Conservation (phyloP, 2,888 invertebrate species). For the Bhutanitis thaidina region DNA sequence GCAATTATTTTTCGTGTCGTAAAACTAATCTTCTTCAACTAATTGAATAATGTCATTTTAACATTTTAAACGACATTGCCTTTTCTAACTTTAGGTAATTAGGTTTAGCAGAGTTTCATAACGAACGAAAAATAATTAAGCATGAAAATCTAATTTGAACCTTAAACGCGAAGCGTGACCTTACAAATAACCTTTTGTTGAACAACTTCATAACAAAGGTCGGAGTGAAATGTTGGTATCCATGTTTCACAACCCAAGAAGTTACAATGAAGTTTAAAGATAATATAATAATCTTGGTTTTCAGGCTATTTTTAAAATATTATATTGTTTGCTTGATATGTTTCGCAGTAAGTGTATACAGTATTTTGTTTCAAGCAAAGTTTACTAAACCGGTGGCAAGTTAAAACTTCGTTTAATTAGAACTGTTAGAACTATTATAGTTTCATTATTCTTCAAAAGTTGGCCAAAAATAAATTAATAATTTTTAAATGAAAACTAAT, state of each 20-base stretch:
- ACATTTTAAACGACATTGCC: neutral
- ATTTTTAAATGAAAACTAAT: no score
- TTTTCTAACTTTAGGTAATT: neutral
- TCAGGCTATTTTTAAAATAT: neutral
- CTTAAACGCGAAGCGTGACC: neutral
- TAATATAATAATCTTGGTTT: neutral
- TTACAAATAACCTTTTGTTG: constrained; percentile 26
- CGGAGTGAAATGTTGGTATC: neutral
- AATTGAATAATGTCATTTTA: neutral
- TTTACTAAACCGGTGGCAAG: no score
- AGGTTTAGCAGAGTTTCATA: neutral
- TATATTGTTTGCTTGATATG: no score
- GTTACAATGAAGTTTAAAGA: neutral
- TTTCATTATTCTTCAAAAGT: no score
- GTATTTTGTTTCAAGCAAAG: no score
- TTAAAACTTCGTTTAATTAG: no score
- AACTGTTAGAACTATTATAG: no score
- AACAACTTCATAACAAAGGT: neutral
- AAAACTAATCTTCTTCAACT: no score
- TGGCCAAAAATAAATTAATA: no score
- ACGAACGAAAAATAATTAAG: constrained; percentile 1
- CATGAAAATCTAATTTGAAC: constrained; percentile 4
- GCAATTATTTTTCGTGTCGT: no score
- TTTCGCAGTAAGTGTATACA: no score
- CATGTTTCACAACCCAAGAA: neutral